A percentile compares a stretch with the other conserved stretches of the same genome.
These are phyloP conservation scores for Cromileptes altivelis DNA, from an alignment of 2,113 vertebrate genomes.

Conservation along the genomic window DNA sequence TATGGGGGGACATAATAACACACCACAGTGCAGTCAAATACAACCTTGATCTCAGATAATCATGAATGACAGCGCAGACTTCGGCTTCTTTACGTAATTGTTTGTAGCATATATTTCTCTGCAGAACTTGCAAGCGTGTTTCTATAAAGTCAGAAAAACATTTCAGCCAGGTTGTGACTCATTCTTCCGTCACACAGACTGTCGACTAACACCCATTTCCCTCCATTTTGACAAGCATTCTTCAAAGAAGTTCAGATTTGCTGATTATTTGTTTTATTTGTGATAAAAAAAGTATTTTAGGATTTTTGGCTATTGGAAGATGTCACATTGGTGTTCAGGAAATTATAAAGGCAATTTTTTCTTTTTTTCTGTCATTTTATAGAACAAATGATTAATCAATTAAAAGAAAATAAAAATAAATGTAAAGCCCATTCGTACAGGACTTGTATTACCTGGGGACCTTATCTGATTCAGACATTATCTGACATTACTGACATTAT, in stretches of 20 bases:
- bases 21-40: not conserved
- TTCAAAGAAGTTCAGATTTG: not conserved
- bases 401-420: too few species aligned
- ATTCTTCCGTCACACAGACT: not conserved
- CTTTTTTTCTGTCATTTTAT: too few species aligned
- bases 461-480: too few species aligned
- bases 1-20: not conserved
- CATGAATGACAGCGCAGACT: not conserved
- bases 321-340: too few species aligned
- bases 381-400: too few species aligned
- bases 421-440: too few species aligned
- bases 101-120: not conserved
- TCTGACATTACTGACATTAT: too few species aligned
- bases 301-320: too few species aligned
- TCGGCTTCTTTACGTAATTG: not conserved
- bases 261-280: not conserved
- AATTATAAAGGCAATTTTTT: too few species aligned
- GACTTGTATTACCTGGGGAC: too few species aligned
- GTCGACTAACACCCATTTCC: not conserved
- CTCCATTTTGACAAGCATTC: not conserved
- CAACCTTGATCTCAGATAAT: not conserved
- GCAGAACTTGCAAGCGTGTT: not conserved
- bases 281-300: too few species aligned
- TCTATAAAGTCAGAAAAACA: not conserved
- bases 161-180: not conserved